phyloP scores from a whole-genome alignment of 2,797 vertebrate species.

The Melanotaenia boesemani region DNA sequence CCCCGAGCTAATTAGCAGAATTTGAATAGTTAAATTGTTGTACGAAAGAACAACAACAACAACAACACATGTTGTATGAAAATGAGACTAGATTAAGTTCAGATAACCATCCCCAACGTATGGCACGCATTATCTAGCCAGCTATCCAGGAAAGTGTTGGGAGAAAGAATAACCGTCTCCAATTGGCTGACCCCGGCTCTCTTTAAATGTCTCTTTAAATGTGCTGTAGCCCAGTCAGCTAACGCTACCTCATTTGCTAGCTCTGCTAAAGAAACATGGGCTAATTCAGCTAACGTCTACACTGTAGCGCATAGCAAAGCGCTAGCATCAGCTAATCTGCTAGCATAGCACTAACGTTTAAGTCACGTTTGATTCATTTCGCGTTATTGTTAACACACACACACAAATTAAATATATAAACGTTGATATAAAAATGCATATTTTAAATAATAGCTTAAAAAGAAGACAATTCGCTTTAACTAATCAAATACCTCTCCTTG shows the following conservation, averaged over 20 bases:
- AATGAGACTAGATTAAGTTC: background rate
- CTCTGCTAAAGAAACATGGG: slow-evolving; percentile 21
- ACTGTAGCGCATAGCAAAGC: slow-evolving; percentile 3
- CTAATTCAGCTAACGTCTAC: background rate
- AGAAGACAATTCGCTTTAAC: background rate
- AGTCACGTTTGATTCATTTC: background rate
- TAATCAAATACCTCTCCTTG: background rate
- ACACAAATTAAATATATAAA: background rate
- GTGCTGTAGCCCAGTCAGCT: slow-evolving; percentile 11
- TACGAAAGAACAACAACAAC: no score
- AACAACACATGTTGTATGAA: no score
- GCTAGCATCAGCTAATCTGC: slow-evolving; percentile 33
- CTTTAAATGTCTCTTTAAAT: slow-evolving; percentile 71
- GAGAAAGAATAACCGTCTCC: background rate
- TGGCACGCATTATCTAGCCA: background rate
- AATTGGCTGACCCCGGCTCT: slow-evolving; percentile 68
- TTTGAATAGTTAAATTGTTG: background rate
- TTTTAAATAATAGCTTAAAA: background rate
- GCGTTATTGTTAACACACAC: no score
- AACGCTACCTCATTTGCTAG: slow-evolving; percentile 42
- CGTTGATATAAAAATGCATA: background rate
- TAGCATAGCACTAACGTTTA: background rate
- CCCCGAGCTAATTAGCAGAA: no score
- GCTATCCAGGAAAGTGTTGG: background rate
- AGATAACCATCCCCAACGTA: background rate